Conservation (phyloP, 1,140 invertebrate species). For the Hyposmocoma kahamanoa region DNA sequence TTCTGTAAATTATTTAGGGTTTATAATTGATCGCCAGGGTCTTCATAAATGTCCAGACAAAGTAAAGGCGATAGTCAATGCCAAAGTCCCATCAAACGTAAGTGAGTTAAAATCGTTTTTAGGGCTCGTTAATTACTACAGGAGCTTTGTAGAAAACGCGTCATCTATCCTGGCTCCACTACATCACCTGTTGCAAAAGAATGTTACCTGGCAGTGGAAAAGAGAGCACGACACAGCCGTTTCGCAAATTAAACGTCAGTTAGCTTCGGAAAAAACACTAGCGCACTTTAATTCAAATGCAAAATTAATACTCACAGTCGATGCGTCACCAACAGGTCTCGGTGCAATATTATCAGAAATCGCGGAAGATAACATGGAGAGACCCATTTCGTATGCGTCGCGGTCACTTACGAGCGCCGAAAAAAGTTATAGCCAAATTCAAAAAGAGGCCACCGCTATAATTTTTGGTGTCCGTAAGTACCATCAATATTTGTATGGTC, state of each 20-base stretch:
- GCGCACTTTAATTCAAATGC: constrained; percentile 1
- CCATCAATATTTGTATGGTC: constrained; percentile 45
- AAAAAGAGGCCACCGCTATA: constrained; percentile 64
- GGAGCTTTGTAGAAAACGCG: background rate
- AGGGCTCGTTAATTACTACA: background rate
- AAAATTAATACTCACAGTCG: background rate
- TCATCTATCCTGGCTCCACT: background rate
- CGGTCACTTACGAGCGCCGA: constrained; percentile 46
- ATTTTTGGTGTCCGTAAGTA: constrained; percentile 52
- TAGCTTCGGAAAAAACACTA: background rate
- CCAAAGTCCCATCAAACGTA: background rate
- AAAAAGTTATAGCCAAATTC: constrained; percentile 59
- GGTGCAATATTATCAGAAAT: background rate
- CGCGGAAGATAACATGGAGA: background rate
- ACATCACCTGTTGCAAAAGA: background rate
- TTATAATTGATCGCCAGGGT: constrained; percentile 23
- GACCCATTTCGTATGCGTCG: constrained; percentile 18
- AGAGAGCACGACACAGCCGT: background rate
- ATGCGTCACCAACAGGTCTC: background rate
- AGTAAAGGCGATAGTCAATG: background rate
- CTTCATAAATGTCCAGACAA: constrained; percentile 24
- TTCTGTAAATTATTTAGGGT: constrained; percentile 38
- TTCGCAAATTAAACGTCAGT: background rate
- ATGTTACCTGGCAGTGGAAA: background rate
- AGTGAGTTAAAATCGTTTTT: too few species aligned